Conservation (phyloP, 2,888 invertebrate genomes). For the Smittia sp. region DNA sequence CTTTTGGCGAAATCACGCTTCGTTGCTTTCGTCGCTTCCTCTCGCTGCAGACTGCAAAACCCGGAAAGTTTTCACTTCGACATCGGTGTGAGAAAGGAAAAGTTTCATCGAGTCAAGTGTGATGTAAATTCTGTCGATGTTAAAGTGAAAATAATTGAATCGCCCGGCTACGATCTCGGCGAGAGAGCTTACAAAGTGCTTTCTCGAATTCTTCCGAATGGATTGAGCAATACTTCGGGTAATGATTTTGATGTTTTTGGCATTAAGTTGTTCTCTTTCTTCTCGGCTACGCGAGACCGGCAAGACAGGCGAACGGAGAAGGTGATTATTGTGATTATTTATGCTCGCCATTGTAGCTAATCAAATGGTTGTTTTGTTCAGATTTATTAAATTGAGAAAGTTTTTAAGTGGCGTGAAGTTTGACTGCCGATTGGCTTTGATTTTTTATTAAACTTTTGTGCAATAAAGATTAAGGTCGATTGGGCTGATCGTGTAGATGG, state of each 20-base stretch:
- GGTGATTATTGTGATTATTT: constrained; percentile 28
- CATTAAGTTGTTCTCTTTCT: neutral
- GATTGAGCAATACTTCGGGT: neutral
- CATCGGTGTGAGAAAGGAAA: neutral
- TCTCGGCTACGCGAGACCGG: neutral
- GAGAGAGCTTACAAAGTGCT: neutral
- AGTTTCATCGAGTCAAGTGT: neutral
- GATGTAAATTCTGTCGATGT: constrained; percentile 5
- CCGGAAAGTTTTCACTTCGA: neutral
- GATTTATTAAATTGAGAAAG: constrained; percentile 23
- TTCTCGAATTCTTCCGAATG: neutral
- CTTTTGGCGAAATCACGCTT: constrained; percentile 13
- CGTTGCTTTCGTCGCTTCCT: neutral
- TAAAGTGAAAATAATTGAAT: constrained; percentile 7
- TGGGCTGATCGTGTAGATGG: too few species aligned
- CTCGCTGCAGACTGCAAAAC: neutral
- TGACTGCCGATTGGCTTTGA: neutral
- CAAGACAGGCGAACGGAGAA: neutral
- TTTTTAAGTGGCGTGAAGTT: constrained; percentile 4
- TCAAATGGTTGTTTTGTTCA: constrained; percentile 3
- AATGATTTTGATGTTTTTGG: constrained; percentile 4
- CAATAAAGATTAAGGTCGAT: neutral
- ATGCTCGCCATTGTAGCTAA: neutral
- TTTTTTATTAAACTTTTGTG: neutral
- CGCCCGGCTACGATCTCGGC: neutral